Conservation (phyloP, 2,888 invertebrate species). For the Ethmia dodecea region DNA sequence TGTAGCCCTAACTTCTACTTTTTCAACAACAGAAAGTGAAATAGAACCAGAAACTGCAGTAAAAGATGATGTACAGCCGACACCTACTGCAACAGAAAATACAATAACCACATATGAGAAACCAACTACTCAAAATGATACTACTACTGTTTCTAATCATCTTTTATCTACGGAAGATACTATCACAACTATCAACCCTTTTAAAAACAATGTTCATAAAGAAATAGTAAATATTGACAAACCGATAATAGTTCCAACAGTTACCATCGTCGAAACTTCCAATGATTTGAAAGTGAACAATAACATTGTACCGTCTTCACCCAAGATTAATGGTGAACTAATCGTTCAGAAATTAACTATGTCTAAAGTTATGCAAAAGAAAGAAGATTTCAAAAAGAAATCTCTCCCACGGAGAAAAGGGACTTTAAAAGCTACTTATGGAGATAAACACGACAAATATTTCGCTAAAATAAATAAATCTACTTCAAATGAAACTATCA, state of each 20-base stretch:
- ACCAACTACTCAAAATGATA: constrained; percentile 7
- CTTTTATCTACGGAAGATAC: constrained; percentile 10
- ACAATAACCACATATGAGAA: not conserved
- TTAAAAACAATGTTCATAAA: constrained; percentile 4
- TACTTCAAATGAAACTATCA: constrained; percentile 3
- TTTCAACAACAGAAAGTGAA: constrained; percentile 7
- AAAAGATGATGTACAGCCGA: too few species aligned
- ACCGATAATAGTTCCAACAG: constrained; percentile 53
- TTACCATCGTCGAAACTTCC: constrained; percentile 33
- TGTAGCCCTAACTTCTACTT: constrained; percentile 10
- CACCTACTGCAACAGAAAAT: constrained; percentile 5
- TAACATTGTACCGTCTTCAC: constrained; percentile 38
- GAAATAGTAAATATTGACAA: constrained; percentile 25
- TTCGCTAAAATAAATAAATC: constrained; percentile 35
- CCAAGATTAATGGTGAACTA: constrained; percentile 45
- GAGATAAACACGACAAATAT: constrained; percentile 64
- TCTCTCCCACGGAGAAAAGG: constrained; percentile 62
- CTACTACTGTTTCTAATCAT: constrained; percentile 10
- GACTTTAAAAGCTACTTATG: constrained; percentile 69
- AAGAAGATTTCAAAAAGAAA: constrained; percentile 56
- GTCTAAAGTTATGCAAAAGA: constrained; percentile 37
- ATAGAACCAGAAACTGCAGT: constrained; percentile 1
- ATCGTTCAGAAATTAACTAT: constrained; percentile 47
- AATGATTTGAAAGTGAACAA: constrained; percentile 41
- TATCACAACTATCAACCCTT: constrained; percentile 12